A percentile compares a stretch with the other conserved stretches of the same genome.
phyloP scores from a whole-genome alignment of 1,140 invertebrate genomes.

The Drosophila paulistorum region DNA sequence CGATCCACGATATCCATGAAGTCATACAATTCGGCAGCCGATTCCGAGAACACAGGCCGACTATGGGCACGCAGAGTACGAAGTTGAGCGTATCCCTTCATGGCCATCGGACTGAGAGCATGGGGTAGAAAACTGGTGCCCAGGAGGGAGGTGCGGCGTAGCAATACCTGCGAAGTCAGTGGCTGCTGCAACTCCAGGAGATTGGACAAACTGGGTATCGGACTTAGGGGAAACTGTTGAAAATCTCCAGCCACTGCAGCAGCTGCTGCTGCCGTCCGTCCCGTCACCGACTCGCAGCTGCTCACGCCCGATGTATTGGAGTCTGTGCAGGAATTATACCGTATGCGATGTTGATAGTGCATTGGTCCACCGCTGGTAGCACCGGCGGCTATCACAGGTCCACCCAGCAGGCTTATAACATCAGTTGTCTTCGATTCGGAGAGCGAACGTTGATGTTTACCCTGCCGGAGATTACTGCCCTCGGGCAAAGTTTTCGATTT shows the following conservation, averaged over 20 bases:
- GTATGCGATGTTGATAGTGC: conserved; percentile 66
- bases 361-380: conserved; percentile 23
- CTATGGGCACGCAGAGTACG: conserved; percentile 88
- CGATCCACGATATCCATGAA: conserved; percentile 65
- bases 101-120: conserved; percentile 87
- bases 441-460: conserved; percentile 85
- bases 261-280: conserved; percentile 67
- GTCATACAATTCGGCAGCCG: conserved; percentile 71
- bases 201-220: conserved; percentile 91
- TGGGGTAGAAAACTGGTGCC: conserved; percentile 55
- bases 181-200: conserved; percentile 82
- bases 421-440: conserved; percentile 87
- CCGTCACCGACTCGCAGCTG: conserved; percentile 89
- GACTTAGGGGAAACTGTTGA: conserved; percentile 89
- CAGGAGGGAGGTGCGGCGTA: conserved; percentile 67
- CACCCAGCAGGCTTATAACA: conserved; percentile 63
- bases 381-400: conserved; percentile 16
- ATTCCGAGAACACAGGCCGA: conserved; percentile 83
- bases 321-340: conserved; percentile 86
- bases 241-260: conserved; percentile 84
- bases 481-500: conserved; percentile 79
- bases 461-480: conserved; percentile 56
- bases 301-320: conserved; percentile 91
- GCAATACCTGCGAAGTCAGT: conserved; percentile 36
- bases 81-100: conserved; percentile 92